A percentile compares a stretch with the other conserved stretches of the same genome.
phyloP scores from a whole-genome alignment of 2,113 vertebrate species.

The Eonycteris spelaea region DNA sequence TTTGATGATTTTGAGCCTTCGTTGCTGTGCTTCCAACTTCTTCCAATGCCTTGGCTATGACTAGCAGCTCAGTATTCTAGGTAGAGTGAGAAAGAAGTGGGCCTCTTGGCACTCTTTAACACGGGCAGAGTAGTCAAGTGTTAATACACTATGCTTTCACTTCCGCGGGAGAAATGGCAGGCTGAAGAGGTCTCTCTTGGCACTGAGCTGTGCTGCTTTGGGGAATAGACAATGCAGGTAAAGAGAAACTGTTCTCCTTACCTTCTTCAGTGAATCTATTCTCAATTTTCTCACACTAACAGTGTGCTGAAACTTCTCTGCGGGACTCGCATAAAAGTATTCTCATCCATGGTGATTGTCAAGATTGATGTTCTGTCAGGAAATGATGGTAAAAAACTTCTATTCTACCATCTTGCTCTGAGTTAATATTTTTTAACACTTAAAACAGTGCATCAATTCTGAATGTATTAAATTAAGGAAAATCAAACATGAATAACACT shows the following conservation, averaged over 20 bases:
- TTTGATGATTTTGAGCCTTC: background rate
- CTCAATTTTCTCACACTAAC: background rate
- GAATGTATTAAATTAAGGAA: background rate
- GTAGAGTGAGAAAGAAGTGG: background rate
- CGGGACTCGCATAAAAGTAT: background rate
- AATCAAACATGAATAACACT: background rate
- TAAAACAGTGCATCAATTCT: background rate
- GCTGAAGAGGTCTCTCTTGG: background rate
- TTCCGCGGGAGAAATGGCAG: background rate
- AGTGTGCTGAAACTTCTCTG: background rate
- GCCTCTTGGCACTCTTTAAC: background rate
- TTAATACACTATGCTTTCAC: background rate
- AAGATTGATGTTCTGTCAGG: background rate
- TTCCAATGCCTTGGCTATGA: too few species aligned
- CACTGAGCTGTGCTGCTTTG: background rate
- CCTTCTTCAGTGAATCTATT: background rate
- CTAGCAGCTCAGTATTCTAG: background rate
- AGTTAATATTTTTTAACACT: background rate
- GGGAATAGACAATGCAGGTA: background rate
- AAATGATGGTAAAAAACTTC: background rate
- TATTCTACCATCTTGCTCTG: background rate
- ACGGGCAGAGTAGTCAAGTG: background rate
- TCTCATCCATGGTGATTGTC: background rate
- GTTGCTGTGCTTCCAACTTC: background rate
- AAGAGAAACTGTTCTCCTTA: background rate